These are phyloP conservation scores for Dendrocopos noguchii DNA, from an alignment of 2,113 vertebrate genomes.

Conservation along the genomic window DNA sequence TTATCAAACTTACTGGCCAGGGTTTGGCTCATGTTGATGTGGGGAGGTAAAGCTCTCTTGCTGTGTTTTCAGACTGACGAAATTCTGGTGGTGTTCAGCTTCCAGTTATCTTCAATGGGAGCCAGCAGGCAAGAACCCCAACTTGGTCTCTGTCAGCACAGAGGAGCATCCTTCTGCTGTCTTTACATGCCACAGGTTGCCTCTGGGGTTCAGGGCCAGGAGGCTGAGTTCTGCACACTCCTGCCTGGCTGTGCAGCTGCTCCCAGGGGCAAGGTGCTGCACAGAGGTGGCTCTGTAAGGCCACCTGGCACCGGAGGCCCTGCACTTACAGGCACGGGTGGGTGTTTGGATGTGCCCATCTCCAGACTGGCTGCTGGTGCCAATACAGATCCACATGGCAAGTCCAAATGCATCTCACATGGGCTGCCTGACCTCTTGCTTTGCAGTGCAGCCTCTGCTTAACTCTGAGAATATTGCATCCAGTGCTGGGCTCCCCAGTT, in stretches of 20 bases:
- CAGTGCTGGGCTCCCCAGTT: too few relatives aligned
- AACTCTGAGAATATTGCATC: too few relatives aligned
- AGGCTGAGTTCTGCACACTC: not conserved
- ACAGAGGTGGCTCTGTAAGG: not conserved
- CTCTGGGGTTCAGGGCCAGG: not conserved
- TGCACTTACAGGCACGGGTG: not conserved
- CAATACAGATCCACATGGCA: not conserved
- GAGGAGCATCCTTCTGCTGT: not conserved
- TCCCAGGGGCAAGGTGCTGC: not conserved
- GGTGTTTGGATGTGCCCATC: not conserved
- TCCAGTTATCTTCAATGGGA: not conserved
- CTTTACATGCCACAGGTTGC: not conserved
- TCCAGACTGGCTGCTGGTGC: not conserved
- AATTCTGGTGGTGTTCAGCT: not conserved
- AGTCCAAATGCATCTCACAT: not conserved
- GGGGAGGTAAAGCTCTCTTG: not conserved
- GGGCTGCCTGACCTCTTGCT: not conserved
- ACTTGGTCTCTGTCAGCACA: not conserved
- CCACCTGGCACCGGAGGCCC: not conserved
- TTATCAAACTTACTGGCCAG: not conserved
- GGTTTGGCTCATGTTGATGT: not conserved
- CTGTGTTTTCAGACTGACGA: not conserved
- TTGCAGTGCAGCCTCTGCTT: not conserved
- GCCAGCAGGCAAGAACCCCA: not conserved
- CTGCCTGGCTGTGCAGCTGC: not conserved